Conservation (phyloP, 2,113 vertebrate genomes). For the Coregonus clupeaformis region DNA sequence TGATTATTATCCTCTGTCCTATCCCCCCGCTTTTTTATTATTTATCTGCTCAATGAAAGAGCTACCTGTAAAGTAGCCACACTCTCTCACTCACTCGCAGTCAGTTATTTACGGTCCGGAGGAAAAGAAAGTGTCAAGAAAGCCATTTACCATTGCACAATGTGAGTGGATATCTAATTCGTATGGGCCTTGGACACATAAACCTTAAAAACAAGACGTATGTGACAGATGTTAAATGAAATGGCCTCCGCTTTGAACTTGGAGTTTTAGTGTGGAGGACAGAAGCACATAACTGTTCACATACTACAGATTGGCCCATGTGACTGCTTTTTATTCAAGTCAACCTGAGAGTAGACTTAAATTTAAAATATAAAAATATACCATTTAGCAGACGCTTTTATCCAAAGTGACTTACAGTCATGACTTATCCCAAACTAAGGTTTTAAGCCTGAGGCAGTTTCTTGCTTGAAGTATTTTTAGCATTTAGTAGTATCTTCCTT, state of each 20-base stretch:
- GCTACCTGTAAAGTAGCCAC: neutral
- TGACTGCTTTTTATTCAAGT: conserved; percentile 19
- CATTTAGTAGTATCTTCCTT: neutral
- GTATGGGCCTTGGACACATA: conserved; percentile 19
- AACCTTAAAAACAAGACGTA: neutral
- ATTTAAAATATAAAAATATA: too few species aligned
- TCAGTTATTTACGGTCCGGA: conserved; percentile 26
- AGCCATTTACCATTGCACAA: conserved; percentile 29
- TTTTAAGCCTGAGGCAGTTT: neutral
- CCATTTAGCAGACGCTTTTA: too few species aligned
- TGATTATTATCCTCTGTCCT: neutral
- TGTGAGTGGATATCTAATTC: conserved; percentile 23
- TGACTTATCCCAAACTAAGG: neutral
- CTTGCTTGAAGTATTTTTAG: neutral
- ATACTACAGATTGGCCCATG: conserved; percentile 1
- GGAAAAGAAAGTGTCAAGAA: neutral
- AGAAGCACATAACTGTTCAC: conserved; percentile 24
- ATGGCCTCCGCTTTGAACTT: conserved; percentile 35
- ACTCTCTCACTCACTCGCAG: neutral
- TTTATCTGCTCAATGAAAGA: neutral
- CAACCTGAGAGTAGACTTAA: neutral
- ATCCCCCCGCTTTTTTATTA: neutral
- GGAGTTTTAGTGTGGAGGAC: conserved; percentile 36
- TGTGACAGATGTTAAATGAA: conserved; percentile 54
- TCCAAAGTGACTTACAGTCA: too few species aligned